Base-by-base conservation (phyloP, 2,797 vertebrate genomes). In the Gambusia yucatana region DNA sequence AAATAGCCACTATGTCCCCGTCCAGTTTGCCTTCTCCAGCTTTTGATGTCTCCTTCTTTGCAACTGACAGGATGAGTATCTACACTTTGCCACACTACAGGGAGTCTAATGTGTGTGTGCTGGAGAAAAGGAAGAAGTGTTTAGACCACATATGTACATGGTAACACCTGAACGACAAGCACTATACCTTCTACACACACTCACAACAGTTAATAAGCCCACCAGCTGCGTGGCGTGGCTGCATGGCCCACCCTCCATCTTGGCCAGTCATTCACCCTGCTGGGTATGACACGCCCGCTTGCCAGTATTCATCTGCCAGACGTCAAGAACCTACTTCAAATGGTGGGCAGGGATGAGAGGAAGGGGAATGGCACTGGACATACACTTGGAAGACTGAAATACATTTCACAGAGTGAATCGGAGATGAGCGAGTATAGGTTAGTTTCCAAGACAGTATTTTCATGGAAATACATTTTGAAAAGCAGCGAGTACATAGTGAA, bases 221-320 rank as follows among this genome's bases (percentile, higher is more conserved):
- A 83, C 86, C 91, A 91, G 87, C 89, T 52, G 77, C 16, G 85
- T 88, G 87, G 87, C 63, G 69, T 87, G 86, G 87, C 85, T 61
- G 79, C 78, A 84, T 88, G 78, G 89, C 82, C 88, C 86, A 89
- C 88, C 88, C 84, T 90, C 90, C 80, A 86, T 90, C 93, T 83
- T 83, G 93, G 95, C 96, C 94, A 94, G 95, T 96, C 97, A 96
- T 96, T 95, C 96, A 95, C 94, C 97, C 97, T 95, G 97, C 97
- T 98, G 97, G 96, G 97, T 95, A 92, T 87, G 96, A 96, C 96
- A 95, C 94, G 94, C 95, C 96, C 94, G 95, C 95, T 94, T 96
- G 96, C 96, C 96, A 96, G 95, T 96, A 96, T 96, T 96, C 96
- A 97, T 97, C 96, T 95, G 95, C 96, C 95, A 83, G 95, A 97